These are phyloP conservation scores for Papilio polytes DNA, from an alignment of 1,140 invertebrate species.

Conservation along the genomic window DNA sequence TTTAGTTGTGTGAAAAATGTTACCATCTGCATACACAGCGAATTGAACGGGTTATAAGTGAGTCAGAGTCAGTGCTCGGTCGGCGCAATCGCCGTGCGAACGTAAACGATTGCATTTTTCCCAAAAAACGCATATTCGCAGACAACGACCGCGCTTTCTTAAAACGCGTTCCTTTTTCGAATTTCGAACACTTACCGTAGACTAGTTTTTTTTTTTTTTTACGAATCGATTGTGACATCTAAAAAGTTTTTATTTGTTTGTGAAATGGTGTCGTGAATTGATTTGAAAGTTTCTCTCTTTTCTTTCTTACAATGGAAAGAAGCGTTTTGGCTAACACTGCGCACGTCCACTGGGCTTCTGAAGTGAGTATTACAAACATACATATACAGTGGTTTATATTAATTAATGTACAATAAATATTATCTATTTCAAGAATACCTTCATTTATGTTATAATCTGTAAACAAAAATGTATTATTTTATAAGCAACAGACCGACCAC, in stretches of 20 bases:
- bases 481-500: too few species aligned
- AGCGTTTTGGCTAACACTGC: constrained; percentile 73
- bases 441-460: neutral
- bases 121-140: constrained; percentile 59
- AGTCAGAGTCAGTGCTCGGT: constrained; percentile 65
- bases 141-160: constrained; percentile 51
- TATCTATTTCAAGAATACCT: neutral
- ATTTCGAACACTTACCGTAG: constrained; percentile 47
- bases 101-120: constrained; percentile 63
- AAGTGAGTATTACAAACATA: constrained; percentile 61
- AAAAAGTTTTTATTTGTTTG: constrained; percentile 49
- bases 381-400: neutral
- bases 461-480: neutral
- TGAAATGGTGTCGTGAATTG: constrained; percentile 72
- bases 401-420: too few species aligned
- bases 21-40: constrained; percentile 64
- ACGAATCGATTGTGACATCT: constrained; percentile 45
- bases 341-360: constrained; percentile 76
- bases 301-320: constrained; percentile 80
- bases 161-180: constrained; percentile 54
- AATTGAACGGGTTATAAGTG: constrained; percentile 48
- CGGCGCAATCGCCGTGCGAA: constrained; percentile 62
- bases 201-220: constrained; percentile 46
- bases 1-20: constrained; percentile 60
- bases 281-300: constrained; percentile 41